phyloP scores from a whole-genome alignment of 2,113 vertebrate species.

The Eudorcas thomsonii region DNA sequence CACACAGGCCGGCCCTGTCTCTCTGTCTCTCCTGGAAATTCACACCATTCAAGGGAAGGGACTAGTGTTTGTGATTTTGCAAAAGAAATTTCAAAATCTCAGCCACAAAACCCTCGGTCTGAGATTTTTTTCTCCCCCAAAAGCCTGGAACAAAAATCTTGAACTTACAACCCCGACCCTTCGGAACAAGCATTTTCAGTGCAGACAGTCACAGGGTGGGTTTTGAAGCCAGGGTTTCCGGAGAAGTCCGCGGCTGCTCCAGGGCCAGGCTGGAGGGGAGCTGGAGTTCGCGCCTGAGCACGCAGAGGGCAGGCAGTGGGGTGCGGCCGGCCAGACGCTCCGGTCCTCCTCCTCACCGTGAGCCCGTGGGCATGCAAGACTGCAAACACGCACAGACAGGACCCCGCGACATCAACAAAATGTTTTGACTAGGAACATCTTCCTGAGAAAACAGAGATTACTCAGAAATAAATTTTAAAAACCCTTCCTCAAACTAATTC shows the following conservation, averaged over 20 bases:
- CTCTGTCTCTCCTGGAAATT: background rate
- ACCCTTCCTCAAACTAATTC: background rate
- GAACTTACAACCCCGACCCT: background rate
- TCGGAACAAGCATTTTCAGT: background rate
- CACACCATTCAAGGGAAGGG: background rate
- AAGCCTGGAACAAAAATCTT: background rate
- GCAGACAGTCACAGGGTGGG: background rate
- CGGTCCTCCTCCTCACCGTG: rapidly evolving
- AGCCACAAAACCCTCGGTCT: background rate
- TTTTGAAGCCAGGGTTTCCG: background rate
- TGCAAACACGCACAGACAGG: rapidly evolving
- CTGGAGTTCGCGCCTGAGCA: rapidly evolving
- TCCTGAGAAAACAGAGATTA: background rate
- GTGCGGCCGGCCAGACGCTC: rapidly evolving
- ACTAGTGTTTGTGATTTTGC: background rate
- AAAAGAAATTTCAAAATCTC: background rate
- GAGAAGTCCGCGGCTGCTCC: no score
- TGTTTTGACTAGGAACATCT: background rate
- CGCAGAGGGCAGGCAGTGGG: background rate
- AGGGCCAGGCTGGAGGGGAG: background rate
- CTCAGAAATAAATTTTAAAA: background rate
- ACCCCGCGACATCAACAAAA: background rate
- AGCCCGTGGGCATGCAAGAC: rapidly evolving
- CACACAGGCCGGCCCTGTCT: rapidly evolving
- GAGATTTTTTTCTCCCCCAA: background rate